Evolutionary conservation across 2,113 vertebrate genomes (phyloP).

Genomic region (Gymnorhina tibicen): DNA sequence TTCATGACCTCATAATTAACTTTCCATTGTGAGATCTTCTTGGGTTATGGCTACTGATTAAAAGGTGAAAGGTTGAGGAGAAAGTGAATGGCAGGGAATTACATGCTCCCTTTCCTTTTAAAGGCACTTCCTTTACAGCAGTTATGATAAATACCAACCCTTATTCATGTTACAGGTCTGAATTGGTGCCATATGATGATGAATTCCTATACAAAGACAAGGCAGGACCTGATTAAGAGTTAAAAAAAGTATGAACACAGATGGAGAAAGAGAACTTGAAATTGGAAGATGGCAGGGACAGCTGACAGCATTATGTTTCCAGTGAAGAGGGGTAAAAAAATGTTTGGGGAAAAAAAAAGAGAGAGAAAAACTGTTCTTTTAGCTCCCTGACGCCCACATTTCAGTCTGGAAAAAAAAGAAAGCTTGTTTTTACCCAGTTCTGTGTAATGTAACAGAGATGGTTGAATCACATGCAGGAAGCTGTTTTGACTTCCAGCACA

Average conservation of each 20-base stretch:
- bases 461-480: not conserved
- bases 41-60: conserved; percentile 73
- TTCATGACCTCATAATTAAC: conserved; percentile 75
- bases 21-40: conserved; percentile 71
- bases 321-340: not conserved
- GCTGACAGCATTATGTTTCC: conserved; percentile 45
- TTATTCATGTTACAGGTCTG: conserved; percentile 75
- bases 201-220: conserved; percentile 73
- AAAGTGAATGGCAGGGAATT: conserved; percentile 73
- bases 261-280: conserved; percentile 59
- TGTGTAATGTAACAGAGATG: not conserved
- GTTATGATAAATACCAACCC: conserved; percentile 77
- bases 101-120: conserved; percentile 72
- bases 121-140: conserved; percentile 74
- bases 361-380: conserved; percentile 55
- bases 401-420: conserved; percentile 8
- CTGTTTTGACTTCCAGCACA: conserved; percentile 46
- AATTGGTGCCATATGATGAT: conserved; percentile 80
- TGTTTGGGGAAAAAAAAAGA: not conserved
- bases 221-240: conserved; percentile 73
- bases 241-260: conserved; percentile 58
- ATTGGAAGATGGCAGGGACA: conserved; percentile 44
- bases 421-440: not conserved
- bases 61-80: conserved; percentile 70
- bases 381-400: conserved; percentile 39